These are phyloP conservation scores for Morelia viridis DNA, from an alignment of 2,797 vertebrate genomes.

Conservation along the genomic window DNA sequence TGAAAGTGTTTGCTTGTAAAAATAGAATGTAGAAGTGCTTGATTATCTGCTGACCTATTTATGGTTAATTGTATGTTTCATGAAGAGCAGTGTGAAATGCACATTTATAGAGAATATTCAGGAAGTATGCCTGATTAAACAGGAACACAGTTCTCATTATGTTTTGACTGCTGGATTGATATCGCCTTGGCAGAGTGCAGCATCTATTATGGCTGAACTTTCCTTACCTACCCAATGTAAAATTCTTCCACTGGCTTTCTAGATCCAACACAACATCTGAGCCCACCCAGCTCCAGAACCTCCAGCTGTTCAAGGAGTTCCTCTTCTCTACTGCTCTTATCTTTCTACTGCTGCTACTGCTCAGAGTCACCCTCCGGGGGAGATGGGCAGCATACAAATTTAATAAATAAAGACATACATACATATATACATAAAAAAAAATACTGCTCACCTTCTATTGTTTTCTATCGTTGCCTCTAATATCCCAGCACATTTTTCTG, in stretches of 20 bases:
- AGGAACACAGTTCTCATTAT: not conserved
- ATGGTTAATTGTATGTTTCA: not conserved
- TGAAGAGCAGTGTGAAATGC: not conserved
- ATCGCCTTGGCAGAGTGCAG: not conserved
- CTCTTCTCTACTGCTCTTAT: not conserved
- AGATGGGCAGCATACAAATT: too few relatives aligned
- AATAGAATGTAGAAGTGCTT: not conserved
- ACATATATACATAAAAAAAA: too few relatives aligned
- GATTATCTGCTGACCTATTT: constrained; percentile 3
- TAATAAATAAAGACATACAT: too few relatives aligned
- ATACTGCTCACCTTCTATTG: not conserved
- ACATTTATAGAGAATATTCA: not conserved
- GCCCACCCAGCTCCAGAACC: not conserved
- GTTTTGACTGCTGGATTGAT: not conserved
- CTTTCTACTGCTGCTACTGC: not conserved
- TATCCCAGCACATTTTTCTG: not conserved
- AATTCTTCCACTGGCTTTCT: not conserved
- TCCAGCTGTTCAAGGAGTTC: not conserved
- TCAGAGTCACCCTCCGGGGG: too few relatives aligned
- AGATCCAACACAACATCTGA: not conserved
- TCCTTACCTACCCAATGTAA: not conserved
- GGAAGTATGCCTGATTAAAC: not conserved
- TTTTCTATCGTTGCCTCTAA: not conserved
- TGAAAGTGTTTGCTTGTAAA: not conserved
- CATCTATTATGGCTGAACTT: not conserved